A percentile compares a stretch with the other conserved stretches of the same genome.
Evolutionary conservation across 2,113 vertebrate genomes (phyloP).

Genomic region (Aix galericulata): DNA sequence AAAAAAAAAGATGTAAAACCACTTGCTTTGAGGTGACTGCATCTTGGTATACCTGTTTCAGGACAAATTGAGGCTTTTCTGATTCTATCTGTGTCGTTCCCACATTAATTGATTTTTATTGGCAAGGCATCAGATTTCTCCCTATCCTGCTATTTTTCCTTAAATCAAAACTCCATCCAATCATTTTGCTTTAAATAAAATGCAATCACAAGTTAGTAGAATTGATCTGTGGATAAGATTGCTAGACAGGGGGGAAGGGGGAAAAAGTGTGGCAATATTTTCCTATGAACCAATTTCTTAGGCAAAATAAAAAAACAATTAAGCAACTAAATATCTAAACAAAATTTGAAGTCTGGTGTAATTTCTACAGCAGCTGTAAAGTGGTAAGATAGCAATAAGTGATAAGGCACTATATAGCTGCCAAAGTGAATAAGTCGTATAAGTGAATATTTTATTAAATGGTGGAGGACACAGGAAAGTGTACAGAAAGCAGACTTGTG

Average conservation of each 20-base stretch:
- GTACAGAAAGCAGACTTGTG: neutral
- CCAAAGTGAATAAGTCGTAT: neutral
- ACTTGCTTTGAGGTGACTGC: neutral
- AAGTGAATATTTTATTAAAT: neutral
- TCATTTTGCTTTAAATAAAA: conserved; percentile 41
- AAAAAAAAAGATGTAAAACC: neutral
- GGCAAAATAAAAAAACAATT: neutral
- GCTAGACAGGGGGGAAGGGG: neutral
- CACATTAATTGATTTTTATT: conserved; percentile 8
- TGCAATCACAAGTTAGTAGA: neutral
- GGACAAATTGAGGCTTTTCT: neutral
- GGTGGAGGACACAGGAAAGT: neutral
- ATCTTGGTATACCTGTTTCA: rapidly evolving
- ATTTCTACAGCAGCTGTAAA: neutral
- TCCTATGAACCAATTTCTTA: neutral
- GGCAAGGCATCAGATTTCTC: neutral
- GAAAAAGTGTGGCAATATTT: neutral
- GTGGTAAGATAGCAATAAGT: neutral
- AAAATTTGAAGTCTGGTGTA: neutral
- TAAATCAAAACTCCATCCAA: neutral
- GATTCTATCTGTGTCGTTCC: neutral
- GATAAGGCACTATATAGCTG: neutral
- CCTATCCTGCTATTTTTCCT: conserved; percentile 14
- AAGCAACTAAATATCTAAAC: neutral
- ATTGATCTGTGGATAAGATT: conserved; percentile 17